Percentiles rank a stretch among this genome's conserved stretches.
These are phyloP conservation scores for Zosterops pallidus DNA, from an alignment of 2,113 vertebrate genomes.

Conservation along the genomic window DNA sequence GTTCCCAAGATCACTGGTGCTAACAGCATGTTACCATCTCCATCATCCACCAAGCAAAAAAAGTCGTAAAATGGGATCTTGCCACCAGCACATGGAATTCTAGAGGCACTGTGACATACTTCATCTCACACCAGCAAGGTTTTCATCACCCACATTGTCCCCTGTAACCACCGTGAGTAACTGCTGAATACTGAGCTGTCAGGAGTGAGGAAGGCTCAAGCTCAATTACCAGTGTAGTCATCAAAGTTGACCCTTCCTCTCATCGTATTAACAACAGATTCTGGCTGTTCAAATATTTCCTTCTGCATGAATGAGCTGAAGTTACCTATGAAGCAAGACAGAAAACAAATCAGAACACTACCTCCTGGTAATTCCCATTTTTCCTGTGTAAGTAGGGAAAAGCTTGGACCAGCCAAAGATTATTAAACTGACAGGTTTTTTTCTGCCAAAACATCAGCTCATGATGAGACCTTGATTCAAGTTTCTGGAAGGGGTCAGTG, in stretches of 20 bases:
- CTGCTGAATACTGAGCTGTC: neutral
- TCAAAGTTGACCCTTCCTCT: slow-evolving; percentile 97
- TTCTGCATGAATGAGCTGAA: slow-evolving; percentile 99
- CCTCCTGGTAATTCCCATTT: neutral
- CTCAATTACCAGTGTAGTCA: slow-evolving; percentile 88
- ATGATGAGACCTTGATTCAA: neutral
- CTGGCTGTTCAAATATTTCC: slow-evolving; percentile 98
- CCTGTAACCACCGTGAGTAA: rapidly evolving
- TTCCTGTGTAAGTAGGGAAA: neutral
- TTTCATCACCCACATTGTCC: neutral
- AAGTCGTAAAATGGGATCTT: rapidly evolving
- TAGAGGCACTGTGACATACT: neutral
- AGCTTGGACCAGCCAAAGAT: neutral
- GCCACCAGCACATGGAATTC: rapidly evolving
- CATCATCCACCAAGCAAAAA: neutral
- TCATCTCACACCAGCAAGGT: neutral
- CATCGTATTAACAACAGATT: slow-evolving; percentile 98
- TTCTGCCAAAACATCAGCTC: neutral
- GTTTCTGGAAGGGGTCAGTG: neutral
- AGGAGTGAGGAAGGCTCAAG: neutral
- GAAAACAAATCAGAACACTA: neutral
- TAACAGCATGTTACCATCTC: rapidly evolving
- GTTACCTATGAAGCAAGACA: slow-evolving; percentile 80
- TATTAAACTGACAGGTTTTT: neutral
- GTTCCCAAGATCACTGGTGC: neutral